Evolutionary conservation across 2,888 invertebrate genomes (phyloP), one percentile per base, ranked within the genome.

Genomic region (Caprella mutica): DNA sequence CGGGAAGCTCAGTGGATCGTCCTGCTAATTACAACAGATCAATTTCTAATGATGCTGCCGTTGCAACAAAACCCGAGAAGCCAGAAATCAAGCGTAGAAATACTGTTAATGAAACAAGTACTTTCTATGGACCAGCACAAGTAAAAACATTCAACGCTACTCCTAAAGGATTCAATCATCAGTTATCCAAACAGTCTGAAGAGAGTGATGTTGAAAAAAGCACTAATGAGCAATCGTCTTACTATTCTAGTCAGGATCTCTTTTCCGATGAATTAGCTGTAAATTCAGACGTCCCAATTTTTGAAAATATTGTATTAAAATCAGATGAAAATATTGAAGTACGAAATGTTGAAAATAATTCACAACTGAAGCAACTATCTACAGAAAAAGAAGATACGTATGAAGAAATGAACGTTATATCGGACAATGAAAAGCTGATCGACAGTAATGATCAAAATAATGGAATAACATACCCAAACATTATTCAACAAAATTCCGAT

Each of bases 1-100:
- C 68, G 42, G 72, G 72, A 61, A 72, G 71, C 53, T 69, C 69
- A 26, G 65, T 69, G 43, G 59, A 69, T 2, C 26, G 19, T 17
- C 26, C n/a, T 26, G 48, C 12, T 26, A n/a, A 17, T 48, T 14
- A 19, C n/a, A 48, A 30, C 5, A 48, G 27, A 21, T n/a, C 12
- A 17, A 30, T 30, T 24, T 26, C 29, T 19, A 3, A 12, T 24
- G 24, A 48, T 30, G 17, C n/a, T n/a, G n/a, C n/a, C n/a, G 5
- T 30, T 48, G 3, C 23, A 48, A 19, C 26, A 12, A 26, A 3
- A 12, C 14, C 21, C 12, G 19, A 21, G n/a, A n/a, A n/a, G n/a
- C n/a, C n/a, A n/a, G 73, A 71, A 55, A 69, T 69, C 23, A 66
- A 69, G 43, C 61, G 69, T 2, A 48, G 19, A 26, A 48, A n/a